phyloP scores from a whole-genome alignment of 2,113 vertebrate species.

The Ctenomys sociabilis region DNA sequence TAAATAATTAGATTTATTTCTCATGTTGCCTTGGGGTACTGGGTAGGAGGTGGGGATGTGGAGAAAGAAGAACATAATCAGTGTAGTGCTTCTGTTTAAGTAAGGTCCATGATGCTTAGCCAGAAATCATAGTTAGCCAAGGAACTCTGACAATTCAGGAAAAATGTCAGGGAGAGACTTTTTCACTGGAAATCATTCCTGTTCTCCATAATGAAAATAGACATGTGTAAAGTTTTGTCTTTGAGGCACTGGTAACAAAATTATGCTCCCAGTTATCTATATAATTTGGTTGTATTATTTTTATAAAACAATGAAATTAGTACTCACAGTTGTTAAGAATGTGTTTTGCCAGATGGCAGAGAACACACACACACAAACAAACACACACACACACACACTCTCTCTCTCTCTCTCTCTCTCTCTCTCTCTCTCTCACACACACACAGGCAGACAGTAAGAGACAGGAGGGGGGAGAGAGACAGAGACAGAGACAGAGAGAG shows the following conservation, averaged over 20 bases:
- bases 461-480: too few relatives aligned
- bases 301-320: neutral
- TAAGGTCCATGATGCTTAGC: neutral
- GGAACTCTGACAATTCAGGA: neutral
- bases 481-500: too few relatives aligned
- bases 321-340: neutral
- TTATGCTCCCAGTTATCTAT: neutral
- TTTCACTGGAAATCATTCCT: neutral
- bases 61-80: neutral
- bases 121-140: neutral
- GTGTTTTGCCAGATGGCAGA: neutral
- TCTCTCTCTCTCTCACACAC: too few relatives aligned
- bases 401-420: too few relatives aligned
- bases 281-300: neutral
- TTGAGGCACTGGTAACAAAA: neutral
- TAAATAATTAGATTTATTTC: slow-evolving; percentile 72
- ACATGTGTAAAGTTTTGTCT: neutral
- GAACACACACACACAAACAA: neutral
- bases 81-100: slow-evolving; percentile 42
- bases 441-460: neutral
- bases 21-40: slow-evolving; percentile 28
- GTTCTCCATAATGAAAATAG: neutral
- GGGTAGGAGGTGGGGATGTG: neutral
- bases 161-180: slow-evolving; percentile 20
- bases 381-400: neutral